These are phyloP conservation scores for Bufo gargarizans DNA, from an alignment of 2,113 vertebrate genomes.

Conservation along the genomic window DNA sequence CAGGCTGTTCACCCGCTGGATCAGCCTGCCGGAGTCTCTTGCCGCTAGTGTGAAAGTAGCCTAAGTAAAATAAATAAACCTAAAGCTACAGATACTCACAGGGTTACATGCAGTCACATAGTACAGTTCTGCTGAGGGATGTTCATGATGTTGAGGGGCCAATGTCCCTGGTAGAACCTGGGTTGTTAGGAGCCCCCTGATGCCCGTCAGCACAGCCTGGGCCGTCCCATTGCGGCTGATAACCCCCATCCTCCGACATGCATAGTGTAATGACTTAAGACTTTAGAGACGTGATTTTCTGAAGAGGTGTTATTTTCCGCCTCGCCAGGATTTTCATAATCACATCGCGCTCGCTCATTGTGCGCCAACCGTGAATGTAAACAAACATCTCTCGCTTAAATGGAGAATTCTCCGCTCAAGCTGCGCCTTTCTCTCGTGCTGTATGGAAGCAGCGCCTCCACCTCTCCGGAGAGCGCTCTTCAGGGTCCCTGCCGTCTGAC, in stretches of 20 bases:
- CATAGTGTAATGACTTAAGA: background rate
- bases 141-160: too few relatives aligned
- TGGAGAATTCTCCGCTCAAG: slow-evolving; percentile 7
- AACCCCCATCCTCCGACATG: background rate
- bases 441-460: background rate
- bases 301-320: slow-evolving; percentile 30
- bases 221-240: background rate
- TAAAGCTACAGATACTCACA: too few relatives aligned
- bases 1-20: too few relatives aligned
- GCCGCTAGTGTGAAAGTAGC: too few relatives aligned
- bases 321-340: slow-evolving; percentile 18
- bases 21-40: too few relatives aligned
- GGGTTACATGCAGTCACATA: too few relatives aligned
- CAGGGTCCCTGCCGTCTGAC: background rate
- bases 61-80: too few relatives aligned
- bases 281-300: background rate
- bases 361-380: slow-evolving; percentile 12
- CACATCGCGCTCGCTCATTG: slow-evolving; percentile 15
- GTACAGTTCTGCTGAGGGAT: too few relatives aligned
- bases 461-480: background rate
- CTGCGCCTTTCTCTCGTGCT: slow-evolving; percentile 14
- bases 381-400: slow-evolving; percentile 29
- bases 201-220: background rate
- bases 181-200: background rate
- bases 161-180: too few relatives aligned